Evolutionary conservation across 2,888 invertebrate genomes (phyloP).

Genomic region (Pandemis corylana): DNA sequence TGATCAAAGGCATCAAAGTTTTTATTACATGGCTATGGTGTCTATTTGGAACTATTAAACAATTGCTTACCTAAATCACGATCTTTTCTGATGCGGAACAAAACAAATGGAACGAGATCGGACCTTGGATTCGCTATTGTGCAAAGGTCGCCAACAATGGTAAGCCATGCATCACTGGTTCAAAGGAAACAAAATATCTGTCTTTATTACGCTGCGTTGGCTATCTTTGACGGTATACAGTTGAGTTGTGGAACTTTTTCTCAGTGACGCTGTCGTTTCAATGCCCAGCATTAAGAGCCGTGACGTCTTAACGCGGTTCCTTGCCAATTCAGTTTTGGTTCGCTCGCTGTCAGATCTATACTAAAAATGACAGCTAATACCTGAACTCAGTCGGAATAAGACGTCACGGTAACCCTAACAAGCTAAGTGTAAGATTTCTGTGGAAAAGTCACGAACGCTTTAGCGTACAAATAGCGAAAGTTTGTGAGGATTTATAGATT

Average conservation of each 20-base stretch:
- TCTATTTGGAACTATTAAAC: not conserved
- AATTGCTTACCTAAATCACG: conserved; percentile 4
- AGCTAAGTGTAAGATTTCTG: no score
- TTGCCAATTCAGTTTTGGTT: no score
- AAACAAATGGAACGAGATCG: conserved; percentile 18
- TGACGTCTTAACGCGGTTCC: no score
- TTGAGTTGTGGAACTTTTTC: not conserved
- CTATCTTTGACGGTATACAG: not conserved
- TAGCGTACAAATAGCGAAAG: no score
- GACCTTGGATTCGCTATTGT: conserved; percentile 31
- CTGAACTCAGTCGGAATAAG: no score
- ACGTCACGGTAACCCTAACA: no score
- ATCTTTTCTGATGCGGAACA: conserved; percentile 12
- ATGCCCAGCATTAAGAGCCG: not conserved
- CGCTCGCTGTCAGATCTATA: no score
- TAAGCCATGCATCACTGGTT: conserved; percentile 33
- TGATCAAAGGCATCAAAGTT: not conserved
- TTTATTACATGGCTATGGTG: not conserved
- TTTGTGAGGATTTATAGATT: no score
- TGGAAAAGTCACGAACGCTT: no score
- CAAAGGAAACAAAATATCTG: conserved; percentile 6
- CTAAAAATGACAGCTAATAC: no score
- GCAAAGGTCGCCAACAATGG: conserved; percentile 32
- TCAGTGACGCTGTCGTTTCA: not conserved
- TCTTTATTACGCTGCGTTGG: conserved; percentile 7